These are phyloP conservation scores for Corticium candelabrum DNA, from an alignment of 37 sponge, comb jelly and placozoan genomes.

Conservation along the genomic window DNA sequence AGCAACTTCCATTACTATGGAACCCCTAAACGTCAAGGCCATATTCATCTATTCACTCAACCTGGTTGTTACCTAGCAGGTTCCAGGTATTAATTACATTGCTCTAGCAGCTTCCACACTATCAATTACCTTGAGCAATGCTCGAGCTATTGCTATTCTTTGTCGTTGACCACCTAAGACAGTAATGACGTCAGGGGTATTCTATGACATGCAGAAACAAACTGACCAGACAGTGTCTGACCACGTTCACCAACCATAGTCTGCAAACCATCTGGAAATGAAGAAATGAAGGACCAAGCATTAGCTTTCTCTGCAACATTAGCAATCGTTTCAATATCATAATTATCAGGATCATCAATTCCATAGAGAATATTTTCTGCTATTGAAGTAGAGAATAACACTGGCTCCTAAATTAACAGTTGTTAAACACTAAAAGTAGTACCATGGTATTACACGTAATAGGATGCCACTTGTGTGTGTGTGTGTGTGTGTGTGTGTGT, in stretches of 20 bases:
- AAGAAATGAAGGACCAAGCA: constrained; percentile 1
- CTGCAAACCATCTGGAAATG: constrained; percentile 10
- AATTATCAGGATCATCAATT: neutral
- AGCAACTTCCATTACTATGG: too few relatives aligned
- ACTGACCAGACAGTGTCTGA: neutral
- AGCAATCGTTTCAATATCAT: neutral
- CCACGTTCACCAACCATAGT: constrained; percentile 15
- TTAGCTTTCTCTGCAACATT: constrained; percentile 7
- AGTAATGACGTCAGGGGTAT: neutral
- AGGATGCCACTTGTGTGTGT: neutral
- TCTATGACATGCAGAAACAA: neutral
- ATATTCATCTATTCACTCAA: too few relatives aligned
- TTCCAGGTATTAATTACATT: too few relatives aligned
- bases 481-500: constrained; percentile 13
- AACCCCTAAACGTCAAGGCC: too few relatives aligned
- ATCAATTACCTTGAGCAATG: constrained; percentile 16
- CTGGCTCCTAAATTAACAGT: constrained; percentile 11
- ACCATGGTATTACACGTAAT: neutral
- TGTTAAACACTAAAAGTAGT: neutral
- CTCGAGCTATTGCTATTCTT: constrained; percentile 17
- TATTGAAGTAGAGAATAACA: constrained; percentile 5
- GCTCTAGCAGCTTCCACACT: too few relatives aligned
- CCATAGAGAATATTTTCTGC: constrained; percentile 11
- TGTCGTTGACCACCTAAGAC: constrained; percentile 19
- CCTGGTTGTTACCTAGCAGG: too few relatives aligned